Base-by-base conservation (phyloP, 2,797 vertebrate genomes). In the Cyclura pinguis region DNA sequence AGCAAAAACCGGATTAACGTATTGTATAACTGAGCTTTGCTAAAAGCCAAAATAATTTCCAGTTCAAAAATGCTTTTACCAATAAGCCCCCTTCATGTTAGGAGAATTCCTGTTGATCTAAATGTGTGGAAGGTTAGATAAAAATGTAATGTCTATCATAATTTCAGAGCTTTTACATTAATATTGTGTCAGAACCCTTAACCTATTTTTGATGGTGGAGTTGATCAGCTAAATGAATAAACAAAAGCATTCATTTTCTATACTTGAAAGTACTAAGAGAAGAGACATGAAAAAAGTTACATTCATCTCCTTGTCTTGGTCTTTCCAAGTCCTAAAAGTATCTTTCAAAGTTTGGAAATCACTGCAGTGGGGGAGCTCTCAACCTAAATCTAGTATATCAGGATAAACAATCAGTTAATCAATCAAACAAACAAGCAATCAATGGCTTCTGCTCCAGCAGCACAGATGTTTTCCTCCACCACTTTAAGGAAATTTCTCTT, bases 1-100 rank as follows among this genome's bases (percentile, higher is more conserved):
- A 93, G 55, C 55, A 86, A 96, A 94, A 88, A 13, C 4, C 88
- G 92, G 93, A 87, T 4, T 93, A 93, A 89, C 52, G 93, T 86
- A 42, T 27, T 74, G 62, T 35, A 22, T 82, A 86, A 52, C 84
- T 57, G 42, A 94, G 7, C 32, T 0, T 0, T 85, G 32, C 93
- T 73, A 92, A 87, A 96, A 95, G 85, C 0, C 69, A 92, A 13
- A 0, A 77, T 29, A 90, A 80, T 76, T 84, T 62, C 52, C 29
- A 83, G 29, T 24, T 84, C 52, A 73, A 89, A 83, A 89, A 62
- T 77, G 12, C 38, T 76, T 59, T 76, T 84, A 81, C 80, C 72
- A 84, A 84, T 59, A 83, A 47, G 0, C 52, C 6, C 55, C 35
- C 20, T 84, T 16, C 24, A 81, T 14, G 22, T 27, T 59, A 76